Evolutionary conservation across 35 echinoderm and acorn worm genomes (phyloP), one percentile per base, ranked within the genome.

Genomic region (Hemicentrotus pulcherrimus): DNA sequence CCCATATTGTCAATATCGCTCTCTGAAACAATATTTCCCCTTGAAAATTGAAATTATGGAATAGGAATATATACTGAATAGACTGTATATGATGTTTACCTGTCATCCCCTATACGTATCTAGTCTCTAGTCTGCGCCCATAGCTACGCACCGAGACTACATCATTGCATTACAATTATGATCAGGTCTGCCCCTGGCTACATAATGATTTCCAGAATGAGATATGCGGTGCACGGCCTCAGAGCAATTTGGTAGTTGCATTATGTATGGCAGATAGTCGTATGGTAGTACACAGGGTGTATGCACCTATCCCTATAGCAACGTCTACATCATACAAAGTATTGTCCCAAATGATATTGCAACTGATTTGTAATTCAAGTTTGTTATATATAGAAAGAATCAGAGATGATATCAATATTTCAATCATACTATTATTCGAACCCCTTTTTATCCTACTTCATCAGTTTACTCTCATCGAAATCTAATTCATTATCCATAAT

Each of bases 141-240:
- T 78, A 78, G 65, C 65, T 78, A 78, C 22, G n/a, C 65, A 78
- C 19, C 4, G 22, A n/a, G 65, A 78, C 65, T 30, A 78, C 65
- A 78, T 78, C 65, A 78, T 28, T 78, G 65, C 65, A 78, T 78
- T 78, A 78, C 65, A 78, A 78, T 78, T 78, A 78, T 78, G n/a
- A 78, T 78, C 65, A n/a, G 65, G 65, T 7, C 28, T 78, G 65
- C 65, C 22, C 28, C 65, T 28, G 65, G 65, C 24, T 78, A 78
- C 65, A 78, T 78, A 22, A 78, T 78, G 65, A 22, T 18, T n/a
- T 28, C 22, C 65, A n/a, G 19, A 78, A 78, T 28, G 65, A 78
- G 22, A 78, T 78, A 78, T 78, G 7, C 65, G 28, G 6, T n/a
- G 65, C 65, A 78, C 65, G 65, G 22, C 22, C 19, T 7, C 65